Conservation (phyloP, 2,888 invertebrate species). For the Standfussiana lucernea region DNA sequence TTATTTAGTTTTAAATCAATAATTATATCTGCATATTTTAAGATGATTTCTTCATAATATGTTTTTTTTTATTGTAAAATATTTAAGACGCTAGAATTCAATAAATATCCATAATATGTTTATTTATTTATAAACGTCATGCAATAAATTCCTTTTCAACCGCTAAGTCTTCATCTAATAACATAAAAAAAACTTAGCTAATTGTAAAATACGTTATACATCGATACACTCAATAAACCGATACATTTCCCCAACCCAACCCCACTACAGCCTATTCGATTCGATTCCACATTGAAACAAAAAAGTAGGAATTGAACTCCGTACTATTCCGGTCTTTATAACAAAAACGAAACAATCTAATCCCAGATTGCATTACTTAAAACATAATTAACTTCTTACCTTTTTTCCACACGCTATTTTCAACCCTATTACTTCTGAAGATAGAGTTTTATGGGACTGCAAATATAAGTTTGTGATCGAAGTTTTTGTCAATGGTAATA, state of each 20-base stretch:
- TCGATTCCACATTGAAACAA: slow-evolving; percentile 83
- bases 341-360: slow-evolving; percentile 79
- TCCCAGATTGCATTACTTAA: slow-evolving; percentile 68
- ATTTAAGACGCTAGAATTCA: background rate
- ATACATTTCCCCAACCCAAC: slow-evolving; percentile 60
- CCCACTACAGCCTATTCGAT: slow-evolving; percentile 76
- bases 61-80: background rate
- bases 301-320: slow-evolving; percentile 77
- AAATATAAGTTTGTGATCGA: slow-evolving; percentile 5
- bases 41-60: background rate
- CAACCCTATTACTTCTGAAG: background rate
- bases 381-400: slow-evolving; percentile 65
- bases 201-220: background rate
- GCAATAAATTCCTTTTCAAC: background rate
- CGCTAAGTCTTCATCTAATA: background rate
- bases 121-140: background rate
- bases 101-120: background rate
- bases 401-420: slow-evolving; percentile 26
- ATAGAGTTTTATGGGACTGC: slow-evolving; percentile 30
- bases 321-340: slow-evolving; percentile 75
- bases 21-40: background rate
- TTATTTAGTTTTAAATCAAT: background rate
- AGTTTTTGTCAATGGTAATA: slow-evolving; percentile 80
- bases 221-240: slow-evolving; percentile 16
- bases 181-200: background rate